Conservation (phyloP, 2,113 vertebrate genomes). For the Benitochromis conjunctus region DNA sequence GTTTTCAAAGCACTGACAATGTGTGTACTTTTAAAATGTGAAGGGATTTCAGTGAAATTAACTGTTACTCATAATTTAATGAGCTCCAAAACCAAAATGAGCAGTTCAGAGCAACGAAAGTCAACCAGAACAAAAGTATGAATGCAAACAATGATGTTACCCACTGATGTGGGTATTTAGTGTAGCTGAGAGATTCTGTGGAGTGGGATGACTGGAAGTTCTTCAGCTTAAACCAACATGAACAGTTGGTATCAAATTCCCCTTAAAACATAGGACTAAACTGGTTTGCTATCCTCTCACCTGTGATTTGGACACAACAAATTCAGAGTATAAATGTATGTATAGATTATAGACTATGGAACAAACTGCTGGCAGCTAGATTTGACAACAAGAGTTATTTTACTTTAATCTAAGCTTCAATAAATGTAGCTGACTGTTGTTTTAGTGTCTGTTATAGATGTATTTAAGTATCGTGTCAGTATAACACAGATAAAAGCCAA, state of each 20-base stretch:
- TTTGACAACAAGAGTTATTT: not conserved
- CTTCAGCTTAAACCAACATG: not conserved
- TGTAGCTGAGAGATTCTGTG: not conserved
- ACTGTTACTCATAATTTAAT: not conserved
- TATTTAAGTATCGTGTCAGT: not conserved
- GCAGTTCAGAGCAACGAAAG: not conserved
- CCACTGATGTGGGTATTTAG: not conserved
- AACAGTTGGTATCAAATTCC: not conserved
- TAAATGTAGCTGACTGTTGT: not conserved
- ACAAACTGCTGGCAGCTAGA: not conserved
- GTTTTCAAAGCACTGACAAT: not conserved
- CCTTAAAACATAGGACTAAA: not conserved
- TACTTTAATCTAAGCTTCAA: not conserved
- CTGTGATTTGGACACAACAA: not conserved
- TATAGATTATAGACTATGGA: not conserved
- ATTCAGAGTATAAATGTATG: not conserved
- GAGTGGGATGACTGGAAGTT: not conserved
- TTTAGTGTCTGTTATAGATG: not conserved
- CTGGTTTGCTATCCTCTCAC: not conserved
- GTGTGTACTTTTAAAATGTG: not conserved
- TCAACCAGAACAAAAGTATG: not conserved
- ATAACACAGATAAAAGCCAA: not conserved
- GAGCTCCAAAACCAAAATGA: not conserved
- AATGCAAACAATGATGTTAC: not conserved
- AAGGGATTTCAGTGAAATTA: not conserved